Conservation (phyloP, 1,140 invertebrate genomes). For the Cepaea nemoralis region DNA sequence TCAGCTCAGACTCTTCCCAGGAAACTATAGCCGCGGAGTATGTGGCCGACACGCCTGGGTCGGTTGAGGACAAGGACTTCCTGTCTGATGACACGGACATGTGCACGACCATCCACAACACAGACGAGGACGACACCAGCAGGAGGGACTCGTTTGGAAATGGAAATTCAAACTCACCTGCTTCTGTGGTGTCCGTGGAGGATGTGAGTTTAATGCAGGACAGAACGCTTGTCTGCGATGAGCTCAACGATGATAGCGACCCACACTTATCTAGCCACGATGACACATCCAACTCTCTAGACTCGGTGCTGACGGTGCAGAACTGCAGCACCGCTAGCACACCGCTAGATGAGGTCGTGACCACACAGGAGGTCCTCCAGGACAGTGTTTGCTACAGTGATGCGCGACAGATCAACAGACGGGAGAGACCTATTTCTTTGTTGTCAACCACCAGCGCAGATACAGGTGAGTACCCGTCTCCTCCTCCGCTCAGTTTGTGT, state of each 20-base stretch:
- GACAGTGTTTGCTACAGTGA: not conserved
- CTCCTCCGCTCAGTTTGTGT: no score
- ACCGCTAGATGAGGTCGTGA: not conserved
- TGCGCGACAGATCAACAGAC: conserved; percentile 43
- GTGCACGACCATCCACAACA: not conserved
- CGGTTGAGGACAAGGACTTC: conserved; percentile 35
- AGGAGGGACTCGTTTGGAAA: conserved; percentile 37
- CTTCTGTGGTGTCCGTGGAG: conserved; percentile 21
- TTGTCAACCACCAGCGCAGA: conserved; percentile 65
- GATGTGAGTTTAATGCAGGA: conserved; percentile 20
- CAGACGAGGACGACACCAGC: conserved; percentile 7
- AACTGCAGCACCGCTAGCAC: no score
- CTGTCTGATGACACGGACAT: conserved; percentile 22
- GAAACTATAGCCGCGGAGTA: conserved; percentile 16
- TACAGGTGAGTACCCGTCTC: no score
- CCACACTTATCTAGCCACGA: not conserved
- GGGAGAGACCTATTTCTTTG: conserved; percentile 59
- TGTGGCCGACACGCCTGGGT: conserved; percentile 30
- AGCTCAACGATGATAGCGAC: not conserved
- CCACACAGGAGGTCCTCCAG: not conserved
- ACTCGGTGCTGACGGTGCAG: not conserved
- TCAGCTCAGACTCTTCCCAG: conserved; percentile 30
- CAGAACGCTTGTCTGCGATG: conserved; percentile 11
- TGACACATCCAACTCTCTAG: not conserved
- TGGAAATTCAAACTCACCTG: conserved; percentile 14